Conservation (phyloP, 2,888 invertebrate species). For the Thera britannica region DNA sequence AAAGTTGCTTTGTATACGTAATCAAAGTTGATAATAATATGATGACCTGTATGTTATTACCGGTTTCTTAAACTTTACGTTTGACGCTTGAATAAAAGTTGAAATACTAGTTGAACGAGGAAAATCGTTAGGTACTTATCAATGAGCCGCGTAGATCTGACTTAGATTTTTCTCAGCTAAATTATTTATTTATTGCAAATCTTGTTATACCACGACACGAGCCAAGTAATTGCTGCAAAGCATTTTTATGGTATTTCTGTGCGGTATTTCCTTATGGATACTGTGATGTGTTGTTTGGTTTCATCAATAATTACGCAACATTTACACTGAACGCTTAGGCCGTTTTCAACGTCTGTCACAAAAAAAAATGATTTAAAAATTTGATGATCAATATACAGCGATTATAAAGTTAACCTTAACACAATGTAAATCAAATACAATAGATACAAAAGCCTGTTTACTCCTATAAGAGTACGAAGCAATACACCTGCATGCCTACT, state of each 20-base stretch:
- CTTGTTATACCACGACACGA: constrained; percentile 7
- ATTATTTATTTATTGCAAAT: not conserved
- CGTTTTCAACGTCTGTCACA: too few species aligned
- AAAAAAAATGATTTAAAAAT: too few species aligned
- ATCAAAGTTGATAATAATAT: too few species aligned
- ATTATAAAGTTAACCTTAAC: too few species aligned
- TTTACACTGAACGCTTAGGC: not conserved
- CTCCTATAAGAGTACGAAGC: too few species aligned
- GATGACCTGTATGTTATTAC: too few species aligned
- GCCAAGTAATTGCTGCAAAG: not conserved
- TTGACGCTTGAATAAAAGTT: not conserved
- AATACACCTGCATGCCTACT: too few species aligned
- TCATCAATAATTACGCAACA: not conserved
- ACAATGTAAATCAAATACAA: too few species aligned
- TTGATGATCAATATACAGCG: too few species aligned
- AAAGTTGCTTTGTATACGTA: too few species aligned
- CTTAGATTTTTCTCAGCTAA: constrained; percentile 21
- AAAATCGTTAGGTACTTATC: constrained; percentile 22
- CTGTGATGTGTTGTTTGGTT: constrained; percentile 1
- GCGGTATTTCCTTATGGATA: constrained; percentile 20
- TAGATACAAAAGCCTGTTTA: too few species aligned
- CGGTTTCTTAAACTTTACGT: too few species aligned
- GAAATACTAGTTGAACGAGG: constrained; percentile 22
- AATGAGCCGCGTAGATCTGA: constrained; percentile 11
- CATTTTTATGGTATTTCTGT: constrained; percentile 17